Evolutionary conservation across 1,140 invertebrate species (phyloP).

Genomic region (Campoletis sonorensis): DNA sequence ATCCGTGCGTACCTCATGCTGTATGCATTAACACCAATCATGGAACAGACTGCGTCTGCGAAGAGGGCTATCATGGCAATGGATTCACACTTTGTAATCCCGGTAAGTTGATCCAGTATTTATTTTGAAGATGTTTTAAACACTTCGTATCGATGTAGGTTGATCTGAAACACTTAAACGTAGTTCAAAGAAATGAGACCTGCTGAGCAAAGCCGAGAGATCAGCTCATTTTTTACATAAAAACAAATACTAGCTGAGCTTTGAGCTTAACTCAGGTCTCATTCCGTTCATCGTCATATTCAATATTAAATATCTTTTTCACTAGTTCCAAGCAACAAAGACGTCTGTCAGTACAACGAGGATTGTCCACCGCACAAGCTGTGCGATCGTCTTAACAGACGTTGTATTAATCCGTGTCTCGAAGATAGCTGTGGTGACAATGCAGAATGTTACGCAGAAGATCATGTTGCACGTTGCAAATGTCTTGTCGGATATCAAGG

Average conservation of each 20-base stretch:
- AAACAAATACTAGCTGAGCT: too few species aligned
- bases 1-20: constrained; percentile 89
- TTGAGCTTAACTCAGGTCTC: too few species aligned
- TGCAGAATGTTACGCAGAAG: constrained; percentile 86
- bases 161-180: too few species aligned
- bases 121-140: too few species aligned
- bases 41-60: constrained; percentile 89
- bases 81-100: constrained; percentile 87
- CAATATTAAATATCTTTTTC: constrained; percentile 56
- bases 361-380: constrained; percentile 89
- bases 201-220: too few species aligned
- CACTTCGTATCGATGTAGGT: too few species aligned
- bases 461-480: constrained; percentile 87
- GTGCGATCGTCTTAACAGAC: constrained; percentile 88
- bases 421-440: constrained; percentile 90
- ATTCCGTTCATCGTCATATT: too few species aligned
- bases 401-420: constrained; percentile 89
- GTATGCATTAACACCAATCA: constrained; percentile 93
- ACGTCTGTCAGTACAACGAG: constrained; percentile 92
- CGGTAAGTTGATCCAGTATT: constrained; percentile 76
- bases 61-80: constrained; percentile 90
- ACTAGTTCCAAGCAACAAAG: constrained; percentile 80
- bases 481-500: constrained; percentile 87
- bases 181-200: too few species aligned
- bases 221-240: too few species aligned